phyloP scores from a whole-genome alignment of 2,797 vertebrate genomes.

The Hafferia zeledoni region DNA sequence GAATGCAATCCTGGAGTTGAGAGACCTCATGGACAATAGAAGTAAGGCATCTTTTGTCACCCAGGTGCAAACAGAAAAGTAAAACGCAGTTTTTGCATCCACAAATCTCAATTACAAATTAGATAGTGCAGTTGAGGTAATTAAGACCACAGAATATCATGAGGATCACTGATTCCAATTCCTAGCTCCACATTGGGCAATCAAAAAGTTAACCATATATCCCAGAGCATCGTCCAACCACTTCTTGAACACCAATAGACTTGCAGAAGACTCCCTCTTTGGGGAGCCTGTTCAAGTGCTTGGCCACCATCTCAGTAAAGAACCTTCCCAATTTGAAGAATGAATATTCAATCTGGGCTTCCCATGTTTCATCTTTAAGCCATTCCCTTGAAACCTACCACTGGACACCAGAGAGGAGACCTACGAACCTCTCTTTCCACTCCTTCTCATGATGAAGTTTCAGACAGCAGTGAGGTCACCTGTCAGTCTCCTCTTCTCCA shows the following conservation, averaged over 20 bases:
- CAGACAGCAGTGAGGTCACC: neutral
- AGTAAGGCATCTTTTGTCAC: neutral
- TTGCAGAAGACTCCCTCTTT: neutral
- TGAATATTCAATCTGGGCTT: neutral
- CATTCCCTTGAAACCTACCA: rapidly evolving
- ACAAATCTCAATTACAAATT: neutral
- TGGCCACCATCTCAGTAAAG: neutral
- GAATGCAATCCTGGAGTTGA: neutral
- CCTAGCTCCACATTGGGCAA: neutral
- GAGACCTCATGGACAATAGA: neutral
- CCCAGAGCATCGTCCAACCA: neutral
- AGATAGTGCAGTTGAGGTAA: neutral
- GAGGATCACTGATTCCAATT: neutral
- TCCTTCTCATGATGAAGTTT: neutral
- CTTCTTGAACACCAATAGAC: neutral
- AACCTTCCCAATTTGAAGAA: neutral
- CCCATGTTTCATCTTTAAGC: neutral
- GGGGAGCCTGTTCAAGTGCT: neutral
- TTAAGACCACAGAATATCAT: neutral
- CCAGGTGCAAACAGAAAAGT: neutral
- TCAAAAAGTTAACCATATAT: neutral
- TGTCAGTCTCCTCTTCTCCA: neutral
- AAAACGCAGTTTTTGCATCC: neutral
- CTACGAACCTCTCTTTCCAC: neutral
- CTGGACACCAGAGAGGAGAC: neutral